Evolutionary conservation across 2,888 invertebrate species (phyloP), one percentile per base, ranked within the genome.

Genomic region (Patella caerulea): DNA sequence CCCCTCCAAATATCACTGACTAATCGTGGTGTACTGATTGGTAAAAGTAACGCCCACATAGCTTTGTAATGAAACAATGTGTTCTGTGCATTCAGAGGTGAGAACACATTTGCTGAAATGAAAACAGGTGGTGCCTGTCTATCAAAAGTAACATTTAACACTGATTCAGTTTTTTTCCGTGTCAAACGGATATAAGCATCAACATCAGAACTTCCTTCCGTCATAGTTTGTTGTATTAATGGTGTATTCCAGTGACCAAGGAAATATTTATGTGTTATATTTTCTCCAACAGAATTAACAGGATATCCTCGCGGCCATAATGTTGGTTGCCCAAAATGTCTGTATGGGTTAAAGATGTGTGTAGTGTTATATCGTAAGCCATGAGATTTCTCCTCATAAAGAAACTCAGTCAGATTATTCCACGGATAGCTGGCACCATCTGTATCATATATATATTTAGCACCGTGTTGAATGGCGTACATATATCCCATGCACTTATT

Each of bases 221-320:
- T 85, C 7, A 88, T 72, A 17, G 85, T 83, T 75, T 88, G 88
- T 71, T 87, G 87, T 15, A 87, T 82, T n/a, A 80, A 76, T 2
- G 87, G 86, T 14, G 83, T 80, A 7, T 29, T 19, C 55, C 19
- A 70, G 3, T 74, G 53, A 24, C 80, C 80, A 9, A 82, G 74
- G 9, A 72, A 56, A 65, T 85, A 82, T 19, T 75, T 54, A n/a
- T 79, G 53, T 34, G 72, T 19, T 24, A 12, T 29, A 12, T 73
- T n/a, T 17, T 77, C 56, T 29, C 74, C 65, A 2, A 81, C 75
- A 24, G 34, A 17, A 29, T 86, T 82, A n/a, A 87, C 73, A 3
- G 87, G 87, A 78, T 79, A 88, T n/a, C 88, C 88, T 19, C 86
- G 71, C 9, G 88, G 88, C 86, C 86, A 87, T 34, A 85, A 75